phyloP scores from a whole-genome alignment of 2,113 vertebrate genomes.

The Tychaedon coryphoeus region DNA sequence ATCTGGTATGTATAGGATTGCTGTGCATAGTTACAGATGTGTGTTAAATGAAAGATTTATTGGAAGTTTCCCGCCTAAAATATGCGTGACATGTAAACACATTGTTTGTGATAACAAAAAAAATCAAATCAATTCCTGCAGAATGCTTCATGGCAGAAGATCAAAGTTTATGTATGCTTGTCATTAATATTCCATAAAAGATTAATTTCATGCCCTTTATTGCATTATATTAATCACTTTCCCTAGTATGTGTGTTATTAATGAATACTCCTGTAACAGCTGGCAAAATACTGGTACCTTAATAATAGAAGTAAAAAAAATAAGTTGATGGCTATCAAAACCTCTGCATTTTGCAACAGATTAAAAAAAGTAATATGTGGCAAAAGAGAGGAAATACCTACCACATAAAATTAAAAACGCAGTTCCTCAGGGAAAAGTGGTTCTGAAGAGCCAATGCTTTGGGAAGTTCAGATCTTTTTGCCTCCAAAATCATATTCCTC shows the following conservation, averaged over 20 bases:
- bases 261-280: not conserved
- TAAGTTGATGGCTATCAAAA: not conserved
- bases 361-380: not conserved
- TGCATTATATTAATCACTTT: not conserved
- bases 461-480: not conserved
- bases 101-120: constrained; percentile 37
- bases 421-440: not conserved
- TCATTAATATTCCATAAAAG: constrained; percentile 12
- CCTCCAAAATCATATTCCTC: not conserved
- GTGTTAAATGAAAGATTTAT: constrained; percentile 58
- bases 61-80: constrained; percentile 23
- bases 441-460: not conserved
- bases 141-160: constrained; percentile 13
- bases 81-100: constrained; percentile 12
- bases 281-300: not conserved
- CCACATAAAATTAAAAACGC: not conserved
- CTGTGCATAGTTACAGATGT: constrained; percentile 31
- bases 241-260: not conserved
- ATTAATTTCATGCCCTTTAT: constrained; percentile 54
- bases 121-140: constrained; percentile 1
- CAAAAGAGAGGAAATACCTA: not conserved
- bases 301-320: not conserved
- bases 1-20: constrained; percentile 54
- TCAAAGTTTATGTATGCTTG: constrained; percentile 18
- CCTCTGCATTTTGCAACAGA: not conserved